These are phyloP conservation scores for Drosophila micromelanica DNA, from an alignment of 1,140 invertebrate species.

Conservation along the genomic window DNA sequence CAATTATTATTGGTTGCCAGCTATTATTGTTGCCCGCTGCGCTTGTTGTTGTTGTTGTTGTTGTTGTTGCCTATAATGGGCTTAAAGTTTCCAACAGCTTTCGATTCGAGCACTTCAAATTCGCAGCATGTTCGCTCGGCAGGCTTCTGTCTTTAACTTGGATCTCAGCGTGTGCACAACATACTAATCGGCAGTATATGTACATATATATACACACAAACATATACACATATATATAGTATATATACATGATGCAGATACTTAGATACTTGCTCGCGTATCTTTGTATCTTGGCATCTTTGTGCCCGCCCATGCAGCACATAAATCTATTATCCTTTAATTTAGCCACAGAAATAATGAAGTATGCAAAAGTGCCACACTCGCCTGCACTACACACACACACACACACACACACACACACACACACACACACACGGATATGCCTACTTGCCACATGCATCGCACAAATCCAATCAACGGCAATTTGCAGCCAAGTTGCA, in stretches of 20 bases:
- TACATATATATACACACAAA: background rate
- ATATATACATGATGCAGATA: no score
- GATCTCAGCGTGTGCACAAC: conserved; percentile 8
- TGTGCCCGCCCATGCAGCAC: conserved; percentile 53
- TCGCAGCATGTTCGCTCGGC: conserved; percentile 1
- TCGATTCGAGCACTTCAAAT: conserved; percentile 12
- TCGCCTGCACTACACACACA: background rate
- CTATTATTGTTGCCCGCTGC: conserved; percentile 16
- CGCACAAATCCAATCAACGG: conserved; percentile 70
- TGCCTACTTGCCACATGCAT: conserved; percentile 29
- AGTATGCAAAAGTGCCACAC: conserved; percentile 60
- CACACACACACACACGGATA: no score
- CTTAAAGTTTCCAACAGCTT: conserved; percentile 25
- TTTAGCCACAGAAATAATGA: conserved; percentile 75
- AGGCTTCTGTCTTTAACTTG: background rate
- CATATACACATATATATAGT: background rate
- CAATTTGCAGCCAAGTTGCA: conserved; percentile 66
- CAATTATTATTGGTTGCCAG: conserved; percentile 53
- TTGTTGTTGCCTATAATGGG: conserved; percentile 21
- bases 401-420: no score
- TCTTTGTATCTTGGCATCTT: conserved; percentile 22
- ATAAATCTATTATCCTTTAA: conserved; percentile 82
- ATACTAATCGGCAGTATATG: background rate
- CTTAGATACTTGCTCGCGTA: background rate
- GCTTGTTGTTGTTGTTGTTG: background rate